These are phyloP conservation scores for Tetranychus truncatus DNA, from an alignment of 2,888 invertebrate species.

Conservation along the genomic window DNA sequence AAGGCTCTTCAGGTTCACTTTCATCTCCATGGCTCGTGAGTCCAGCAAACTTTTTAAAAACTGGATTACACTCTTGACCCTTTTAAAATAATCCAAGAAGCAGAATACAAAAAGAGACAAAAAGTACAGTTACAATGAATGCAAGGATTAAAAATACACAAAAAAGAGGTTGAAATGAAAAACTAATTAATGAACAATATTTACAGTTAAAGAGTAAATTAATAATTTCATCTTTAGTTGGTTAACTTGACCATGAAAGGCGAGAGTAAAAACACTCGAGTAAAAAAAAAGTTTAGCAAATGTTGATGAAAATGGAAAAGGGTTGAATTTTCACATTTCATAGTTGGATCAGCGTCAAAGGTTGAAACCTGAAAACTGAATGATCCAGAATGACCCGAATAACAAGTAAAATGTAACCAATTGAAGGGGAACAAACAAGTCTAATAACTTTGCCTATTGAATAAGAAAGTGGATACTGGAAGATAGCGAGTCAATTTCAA, in stretches of 20 bases:
- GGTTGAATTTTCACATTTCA: too few species aligned
- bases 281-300: not conserved
- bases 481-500: too few species aligned
- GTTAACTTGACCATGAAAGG: not conserved
- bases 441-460: too few species aligned
- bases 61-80: constrained; percentile 20
- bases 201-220: not conserved
- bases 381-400: too few species aligned
- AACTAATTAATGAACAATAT: not conserved
- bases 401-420: too few species aligned
- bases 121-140: not conserved
- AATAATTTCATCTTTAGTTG: not conserved
- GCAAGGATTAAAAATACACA: not conserved
- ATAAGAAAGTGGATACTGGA: too few species aligned
- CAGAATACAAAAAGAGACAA: not conserved
- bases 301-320: too few species aligned
- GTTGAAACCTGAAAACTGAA: too few species aligned
- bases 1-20: constrained; percentile 17
- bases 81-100: not conserved
- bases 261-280: not conserved
- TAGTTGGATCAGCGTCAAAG: too few species aligned
- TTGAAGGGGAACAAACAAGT: too few species aligned
- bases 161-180: not conserved
- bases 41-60: constrained; percentile 19
- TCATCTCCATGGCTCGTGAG: constrained; percentile 15